Conservation (phyloP, 1,140 invertebrate genomes). For the Sweltsa coloradensis region DNA sequence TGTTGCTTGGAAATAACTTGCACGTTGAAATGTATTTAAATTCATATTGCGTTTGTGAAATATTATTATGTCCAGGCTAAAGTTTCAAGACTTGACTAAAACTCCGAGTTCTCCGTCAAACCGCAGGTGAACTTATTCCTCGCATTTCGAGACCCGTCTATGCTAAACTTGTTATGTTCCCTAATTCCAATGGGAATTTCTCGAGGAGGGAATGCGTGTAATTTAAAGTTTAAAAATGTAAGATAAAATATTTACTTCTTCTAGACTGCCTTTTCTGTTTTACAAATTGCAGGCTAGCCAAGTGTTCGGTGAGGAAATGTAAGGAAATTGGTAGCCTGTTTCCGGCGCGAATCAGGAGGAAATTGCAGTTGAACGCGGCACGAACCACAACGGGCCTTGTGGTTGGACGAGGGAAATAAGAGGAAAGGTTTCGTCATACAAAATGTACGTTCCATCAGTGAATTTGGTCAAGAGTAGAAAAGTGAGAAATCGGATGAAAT, state of each 20-base stretch:
- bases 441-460: constrained; percentile 11
- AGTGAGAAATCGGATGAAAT: too few species aligned
- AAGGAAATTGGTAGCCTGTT: constrained; percentile 8
- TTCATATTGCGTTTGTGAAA: too few species aligned
- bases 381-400: neutral
- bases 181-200: neutral
- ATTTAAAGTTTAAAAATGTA: constrained; percentile 7
- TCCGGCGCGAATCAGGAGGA: neutral
- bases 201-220: neutral
- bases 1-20: too few species aligned
- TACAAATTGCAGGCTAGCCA: neutral
- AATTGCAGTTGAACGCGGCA: constrained; percentile 1
- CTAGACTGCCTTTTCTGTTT: constrained; percentile 1
- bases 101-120: too few species aligned
- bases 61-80: too few species aligned
- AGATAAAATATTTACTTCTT: constrained; percentile 4
- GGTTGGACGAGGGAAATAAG: constrained; percentile 5
- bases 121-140: too few species aligned
- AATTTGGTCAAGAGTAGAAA: constrained; percentile 8
- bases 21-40: too few species aligned
- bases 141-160: too few species aligned
- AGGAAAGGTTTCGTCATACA: constrained; percentile 8
- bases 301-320: neutral
- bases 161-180: too few species aligned
- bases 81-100: too few species aligned